Percentiles rank a stretch among this genome's conserved stretches.
Conservation (phyloP, 2,797 vertebrate genomes). For the Emys orbicularis region DNA sequence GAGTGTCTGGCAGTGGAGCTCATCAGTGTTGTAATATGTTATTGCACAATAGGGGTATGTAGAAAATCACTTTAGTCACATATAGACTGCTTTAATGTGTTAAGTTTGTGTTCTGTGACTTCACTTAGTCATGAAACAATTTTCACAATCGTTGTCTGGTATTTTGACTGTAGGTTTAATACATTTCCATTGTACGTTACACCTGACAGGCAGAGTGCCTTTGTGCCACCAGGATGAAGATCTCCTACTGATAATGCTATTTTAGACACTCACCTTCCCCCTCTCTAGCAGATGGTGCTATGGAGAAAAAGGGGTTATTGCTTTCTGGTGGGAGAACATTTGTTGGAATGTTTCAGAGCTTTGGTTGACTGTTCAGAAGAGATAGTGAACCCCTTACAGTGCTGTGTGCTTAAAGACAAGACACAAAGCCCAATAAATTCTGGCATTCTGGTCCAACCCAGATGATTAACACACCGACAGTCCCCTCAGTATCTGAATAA, state of each 20-base stretch:
- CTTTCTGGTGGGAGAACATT: background rate
- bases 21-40: background rate
- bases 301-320: accelerated
- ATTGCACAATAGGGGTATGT: accelerated
- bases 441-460: background rate
- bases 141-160: background rate
- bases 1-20: accelerated
- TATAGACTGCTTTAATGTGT: accelerated
- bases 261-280: background rate
- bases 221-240: background rate
- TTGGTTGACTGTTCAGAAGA: background rate
- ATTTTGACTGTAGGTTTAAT: background rate
- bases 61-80: background rate
- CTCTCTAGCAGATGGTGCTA: background rate
- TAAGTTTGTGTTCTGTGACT: background rate
- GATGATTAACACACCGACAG: background rate
- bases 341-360: background rate
- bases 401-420: background rate
- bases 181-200: too few relatives aligned
- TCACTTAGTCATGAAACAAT: background rate
- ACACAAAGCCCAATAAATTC: background rate
- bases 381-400: background rate
- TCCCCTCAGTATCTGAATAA: too few relatives aligned
- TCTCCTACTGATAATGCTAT: background rate
- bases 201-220: too few relatives aligned